Percentiles rank a stretch among this genome's conserved stretches.
Evolutionary conservation across 2,888 invertebrate species (phyloP).

Genomic region (Drosophila rubida): DNA sequence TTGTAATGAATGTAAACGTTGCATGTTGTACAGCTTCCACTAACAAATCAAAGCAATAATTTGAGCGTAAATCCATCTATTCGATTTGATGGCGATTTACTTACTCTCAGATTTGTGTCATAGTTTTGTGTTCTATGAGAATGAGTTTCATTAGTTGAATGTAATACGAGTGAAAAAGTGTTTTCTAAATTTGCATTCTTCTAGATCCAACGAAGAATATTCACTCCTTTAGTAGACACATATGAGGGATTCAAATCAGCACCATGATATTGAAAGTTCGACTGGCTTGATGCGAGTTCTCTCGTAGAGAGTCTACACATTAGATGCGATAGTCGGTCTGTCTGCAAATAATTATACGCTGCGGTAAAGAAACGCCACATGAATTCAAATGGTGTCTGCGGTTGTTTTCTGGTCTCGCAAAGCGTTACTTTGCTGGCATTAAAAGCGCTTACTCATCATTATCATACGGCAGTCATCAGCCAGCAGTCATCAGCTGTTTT

Average conservation of each 20-base stretch:
- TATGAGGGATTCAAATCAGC: neutral
- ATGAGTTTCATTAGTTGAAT: too few relatives aligned
- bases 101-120: too few relatives aligned
- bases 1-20: too few relatives aligned
- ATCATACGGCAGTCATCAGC: constrained; percentile 58
- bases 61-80: too few relatives aligned
- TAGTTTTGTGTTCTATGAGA: too few relatives aligned
- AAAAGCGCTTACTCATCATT: constrained; percentile 74
- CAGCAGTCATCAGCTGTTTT: constrained; percentile 67
- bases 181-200: too few relatives aligned
- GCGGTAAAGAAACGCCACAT: constrained; percentile 40
- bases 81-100: too few relatives aligned
- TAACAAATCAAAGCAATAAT: too few relatives aligned
- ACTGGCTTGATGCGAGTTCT: neutral
- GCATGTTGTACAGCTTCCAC: too few relatives aligned
- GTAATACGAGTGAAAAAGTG: too few relatives aligned
- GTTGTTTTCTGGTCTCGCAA: constrained; percentile 29
- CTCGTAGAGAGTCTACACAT: neutral
- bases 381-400: constrained; percentile 41
- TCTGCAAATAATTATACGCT: constrained; percentile 41
- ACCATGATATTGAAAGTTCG: neutral
- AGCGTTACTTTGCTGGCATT: constrained; percentile 47
- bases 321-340: constrained; percentile 11
- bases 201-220: too few relatives aligned
- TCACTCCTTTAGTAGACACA: too few relatives aligned